Base-by-base conservation (phyloP, 2,888 invertebrate species). In the Pemphredon lugubris region DNA sequence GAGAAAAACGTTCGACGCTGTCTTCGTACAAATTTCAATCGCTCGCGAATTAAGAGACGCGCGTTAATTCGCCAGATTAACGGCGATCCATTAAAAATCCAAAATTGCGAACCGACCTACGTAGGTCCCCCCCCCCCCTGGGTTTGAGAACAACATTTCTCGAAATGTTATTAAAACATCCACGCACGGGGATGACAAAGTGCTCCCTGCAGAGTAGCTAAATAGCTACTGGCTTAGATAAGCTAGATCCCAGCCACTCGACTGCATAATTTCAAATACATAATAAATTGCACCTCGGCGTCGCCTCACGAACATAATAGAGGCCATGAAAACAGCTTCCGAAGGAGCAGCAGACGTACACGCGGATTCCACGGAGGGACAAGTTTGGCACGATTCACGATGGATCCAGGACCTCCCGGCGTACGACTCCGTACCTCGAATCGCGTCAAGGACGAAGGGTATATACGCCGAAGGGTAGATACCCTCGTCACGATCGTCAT, bases 401-500 rank as follows among this genome's bases (percentile, higher is more conserved):
- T 40, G 50, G 61, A 64, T 45, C 55, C 53, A 34, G 45, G 57
- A 37, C 59, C 67, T 48, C 45, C 45, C 13, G 51, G 47, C 40
- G 50, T 21, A 51, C 42, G 60, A 66, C 53, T 53, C n/a, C 57
- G 61, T 42, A 42, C 48, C 59, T 68, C 14, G 59, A 65, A 64
- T 57, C 63, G 73, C 79, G 79, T 79, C 79, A 82, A 79, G 76
- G 79, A 73, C 74, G 77, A 75, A 75, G 80, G 77, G 77, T 75
- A 53, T 30, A 72, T 55, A 26, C 67, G 73, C n/a, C 55, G 65
- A 53, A 66, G 74, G 77, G 71, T 75, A 73, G 70, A 74, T 84
- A 86, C 87, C 88, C 88, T 88, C 81, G 88, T 88, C 88, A 88
- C 81, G 80, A 84, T 88, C 87, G 87, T 88, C 88, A 87, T 83